Evolutionary conservation across 1,140 invertebrate species (phyloP).

Genomic region (Homarus americanus): DNA sequence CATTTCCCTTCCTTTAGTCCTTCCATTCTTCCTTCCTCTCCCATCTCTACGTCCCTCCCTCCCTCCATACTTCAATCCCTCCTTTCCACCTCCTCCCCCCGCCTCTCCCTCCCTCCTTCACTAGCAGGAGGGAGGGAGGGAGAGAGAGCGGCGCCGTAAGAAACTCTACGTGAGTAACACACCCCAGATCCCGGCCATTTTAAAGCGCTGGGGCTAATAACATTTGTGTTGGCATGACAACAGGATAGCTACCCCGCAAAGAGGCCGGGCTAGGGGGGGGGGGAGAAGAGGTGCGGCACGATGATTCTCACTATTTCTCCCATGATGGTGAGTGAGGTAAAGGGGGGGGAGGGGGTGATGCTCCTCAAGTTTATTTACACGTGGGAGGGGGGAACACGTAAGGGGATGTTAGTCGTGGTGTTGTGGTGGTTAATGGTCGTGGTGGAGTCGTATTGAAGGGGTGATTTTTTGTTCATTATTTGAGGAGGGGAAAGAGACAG

Average conservation of each 20-base stretch:
- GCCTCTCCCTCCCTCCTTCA: conserved; percentile 23
- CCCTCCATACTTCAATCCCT: no score
- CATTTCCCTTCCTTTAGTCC: no score
- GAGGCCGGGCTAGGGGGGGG: conserved; percentile 18
- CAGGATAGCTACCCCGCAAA: conserved; percentile 67
- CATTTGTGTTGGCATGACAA: conserved; percentile 73
- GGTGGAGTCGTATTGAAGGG: not conserved
- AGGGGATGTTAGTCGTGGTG: not conserved
- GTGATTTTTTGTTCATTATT: conserved; percentile 36
- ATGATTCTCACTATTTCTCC: conserved; percentile 56
- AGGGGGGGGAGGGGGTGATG: not conserved
- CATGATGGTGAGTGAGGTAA: not conserved
- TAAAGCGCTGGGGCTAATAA: conserved; percentile 68
- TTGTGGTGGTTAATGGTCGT: no score
- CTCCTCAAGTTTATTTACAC: not conserved
- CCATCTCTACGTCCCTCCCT: no score
- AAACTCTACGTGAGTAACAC: conserved; percentile 61
- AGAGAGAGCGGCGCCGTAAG: not conserved
- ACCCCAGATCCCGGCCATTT: conserved; percentile 64
- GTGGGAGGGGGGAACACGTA: not conserved
- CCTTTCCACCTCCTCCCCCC: conserved; percentile 17
- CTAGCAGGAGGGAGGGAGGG: not conserved
- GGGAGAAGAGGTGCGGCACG: conserved; percentile 24
- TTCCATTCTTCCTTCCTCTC: no score
- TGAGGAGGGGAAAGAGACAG: no score